phyloP scores from a whole-genome alignment of 2,797 vertebrate species.

The Eulemur albifrons region DNA sequence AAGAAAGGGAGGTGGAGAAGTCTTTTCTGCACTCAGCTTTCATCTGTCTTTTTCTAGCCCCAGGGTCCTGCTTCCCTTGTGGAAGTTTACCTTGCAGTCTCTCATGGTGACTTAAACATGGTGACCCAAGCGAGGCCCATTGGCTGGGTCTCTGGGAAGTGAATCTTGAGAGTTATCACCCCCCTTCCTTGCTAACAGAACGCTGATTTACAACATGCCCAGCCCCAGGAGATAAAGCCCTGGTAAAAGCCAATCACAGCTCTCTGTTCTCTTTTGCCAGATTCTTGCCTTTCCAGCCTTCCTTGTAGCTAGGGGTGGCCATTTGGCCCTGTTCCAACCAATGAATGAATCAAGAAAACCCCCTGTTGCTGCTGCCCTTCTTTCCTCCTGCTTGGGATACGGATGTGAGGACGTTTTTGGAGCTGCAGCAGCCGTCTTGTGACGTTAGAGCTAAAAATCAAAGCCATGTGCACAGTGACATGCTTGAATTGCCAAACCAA shows the following conservation, averaged over 20 bases:
- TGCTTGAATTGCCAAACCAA: not conserved
- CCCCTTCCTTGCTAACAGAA: not conserved
- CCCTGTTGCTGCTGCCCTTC: not conserved
- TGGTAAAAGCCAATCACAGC: not conserved
- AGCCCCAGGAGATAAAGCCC: not conserved
- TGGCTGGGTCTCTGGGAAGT: not conserved
- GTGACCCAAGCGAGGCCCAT: too few relatives aligned
- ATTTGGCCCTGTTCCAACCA: not conserved
- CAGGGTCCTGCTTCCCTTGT: not conserved
- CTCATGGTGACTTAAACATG: accelerated
- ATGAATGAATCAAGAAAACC: not conserved
- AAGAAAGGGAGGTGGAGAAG: not conserved
- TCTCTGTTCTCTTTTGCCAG: not conserved
- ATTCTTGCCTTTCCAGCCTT: not conserved
- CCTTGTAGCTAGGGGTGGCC: not conserved
- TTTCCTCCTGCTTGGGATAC: not conserved
- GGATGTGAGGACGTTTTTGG: not conserved
- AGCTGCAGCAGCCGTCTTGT: not conserved
- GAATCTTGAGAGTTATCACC: not conserved
- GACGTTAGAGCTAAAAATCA: not conserved
- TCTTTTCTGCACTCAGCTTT: not conserved
- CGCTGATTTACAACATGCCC: not conserved
- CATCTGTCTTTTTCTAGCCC: not conserved
- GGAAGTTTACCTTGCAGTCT: not conserved
- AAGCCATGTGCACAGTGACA: not conserved